Evolutionary conservation across 2,888 invertebrate species (phyloP).

Genomic region (Uropetala carovei): DNA sequence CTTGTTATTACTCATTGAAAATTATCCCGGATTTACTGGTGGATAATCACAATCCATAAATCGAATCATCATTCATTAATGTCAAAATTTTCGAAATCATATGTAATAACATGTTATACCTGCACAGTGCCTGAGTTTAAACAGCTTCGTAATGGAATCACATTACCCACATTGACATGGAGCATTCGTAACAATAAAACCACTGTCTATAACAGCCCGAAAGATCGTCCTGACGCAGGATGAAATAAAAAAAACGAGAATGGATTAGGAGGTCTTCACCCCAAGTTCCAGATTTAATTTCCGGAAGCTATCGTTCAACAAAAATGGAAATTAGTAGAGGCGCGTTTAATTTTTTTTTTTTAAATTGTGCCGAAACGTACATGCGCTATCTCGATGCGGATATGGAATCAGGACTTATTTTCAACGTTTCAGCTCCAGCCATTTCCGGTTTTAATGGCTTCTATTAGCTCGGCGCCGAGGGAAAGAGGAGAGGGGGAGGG

Average conservation of each 20-base stretch:
- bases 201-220: background rate
- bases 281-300: constrained; percentile 9
- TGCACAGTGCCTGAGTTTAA: too few species aligned
- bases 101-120: too few species aligned
- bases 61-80: too few species aligned
- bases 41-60: too few species aligned
- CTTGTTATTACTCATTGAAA: too few species aligned
- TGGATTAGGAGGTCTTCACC: background rate
- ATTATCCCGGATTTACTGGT: too few species aligned
- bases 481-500: background rate
- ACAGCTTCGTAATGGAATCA: too few species aligned
- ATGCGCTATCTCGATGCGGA: background rate
- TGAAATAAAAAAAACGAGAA: background rate
- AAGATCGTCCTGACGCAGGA: background rate
- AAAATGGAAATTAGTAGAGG: background rate
- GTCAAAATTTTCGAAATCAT: too few species aligned
- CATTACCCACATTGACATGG: background rate
- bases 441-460: background rate
- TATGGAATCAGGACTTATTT: background rate
- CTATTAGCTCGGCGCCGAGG: background rate
- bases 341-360: background rate
- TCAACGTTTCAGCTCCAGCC: background rate
- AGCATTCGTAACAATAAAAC: background rate
- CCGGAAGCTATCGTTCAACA: background rate
- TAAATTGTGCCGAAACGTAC: background rate